phyloP scores from a whole-genome alignment of 1,140 invertebrate genomes.

The Drosophila kohkoa region DNA sequence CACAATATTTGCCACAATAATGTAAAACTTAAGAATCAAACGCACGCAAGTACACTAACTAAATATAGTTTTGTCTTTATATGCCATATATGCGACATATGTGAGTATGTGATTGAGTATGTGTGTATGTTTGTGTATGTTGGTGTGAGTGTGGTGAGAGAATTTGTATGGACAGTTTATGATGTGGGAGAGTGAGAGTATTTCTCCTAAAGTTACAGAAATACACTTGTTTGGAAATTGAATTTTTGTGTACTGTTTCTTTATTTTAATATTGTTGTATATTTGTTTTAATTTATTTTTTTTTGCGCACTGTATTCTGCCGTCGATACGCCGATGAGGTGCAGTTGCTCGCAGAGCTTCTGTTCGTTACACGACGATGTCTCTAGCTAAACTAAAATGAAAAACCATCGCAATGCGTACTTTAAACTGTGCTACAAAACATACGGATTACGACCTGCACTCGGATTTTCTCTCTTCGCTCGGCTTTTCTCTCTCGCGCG shows the following conservation, averaged over 20 bases:
- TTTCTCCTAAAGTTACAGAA: background rate
- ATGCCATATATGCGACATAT: conserved; percentile 19
- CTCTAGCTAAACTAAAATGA: conserved; percentile 78
- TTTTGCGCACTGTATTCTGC: conserved; percentile 58
- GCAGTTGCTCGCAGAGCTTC: conserved; percentile 54
- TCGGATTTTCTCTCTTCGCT: conserved; percentile 27
- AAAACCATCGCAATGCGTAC: conserved; percentile 75
- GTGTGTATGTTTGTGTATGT: background rate
- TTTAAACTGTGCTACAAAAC: conserved; percentile 73
- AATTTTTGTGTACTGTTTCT: conserved; percentile 41
- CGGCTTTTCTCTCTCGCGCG: conserved; percentile 18
- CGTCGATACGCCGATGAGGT: conserved; percentile 47
- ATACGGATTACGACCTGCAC: conserved; percentile 28
- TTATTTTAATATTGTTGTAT: conserved; percentile 21
- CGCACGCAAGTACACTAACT: conserved; percentile 24
- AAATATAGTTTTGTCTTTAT: conserved; percentile 21
- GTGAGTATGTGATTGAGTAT: background rate
- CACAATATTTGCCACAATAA: conserved; percentile 19
- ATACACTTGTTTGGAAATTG: conserved; percentile 1
- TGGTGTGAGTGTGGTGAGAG: background rate
- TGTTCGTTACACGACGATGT: conserved; percentile 77
- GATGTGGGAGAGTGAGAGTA: too few species aligned
- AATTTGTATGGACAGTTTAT: too few species aligned
- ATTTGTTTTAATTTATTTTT: conserved; percentile 23
- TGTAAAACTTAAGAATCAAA: conserved; percentile 12